These are phyloP conservation scores for Geopemphigus sp. DNA, from an alignment of 1,140 invertebrate species.

Conservation along the genomic window DNA sequence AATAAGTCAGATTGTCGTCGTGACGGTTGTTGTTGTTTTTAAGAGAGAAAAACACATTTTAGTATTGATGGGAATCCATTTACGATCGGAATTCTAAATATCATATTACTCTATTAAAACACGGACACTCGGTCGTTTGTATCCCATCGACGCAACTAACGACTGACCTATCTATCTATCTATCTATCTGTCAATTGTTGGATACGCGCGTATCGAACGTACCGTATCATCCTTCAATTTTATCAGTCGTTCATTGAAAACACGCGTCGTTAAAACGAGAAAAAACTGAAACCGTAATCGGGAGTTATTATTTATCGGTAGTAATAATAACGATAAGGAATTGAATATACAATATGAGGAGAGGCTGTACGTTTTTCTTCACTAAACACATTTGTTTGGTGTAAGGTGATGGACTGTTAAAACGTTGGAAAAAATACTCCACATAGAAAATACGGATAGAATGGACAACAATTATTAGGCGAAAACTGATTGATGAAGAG, in stretches of 20 bases:
- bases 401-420: too few species aligned
- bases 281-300: neutral
- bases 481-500: too few species aligned
- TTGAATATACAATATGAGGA: too few species aligned
- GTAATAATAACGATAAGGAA: too few species aligned
- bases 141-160: neutral
- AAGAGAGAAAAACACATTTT: neutral
- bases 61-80: conserved; percentile 15
- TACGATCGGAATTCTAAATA: conserved; percentile 27
- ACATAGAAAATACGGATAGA: too few species aligned
- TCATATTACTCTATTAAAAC: conserved; percentile 35
- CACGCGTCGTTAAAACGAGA: neutral
- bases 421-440: too few species aligned
- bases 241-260: neutral
- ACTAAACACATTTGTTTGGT: too few species aligned
- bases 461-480: too few species aligned
- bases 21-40: conserved; percentile 23
- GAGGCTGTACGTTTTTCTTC: too few species aligned
- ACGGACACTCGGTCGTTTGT: conserved; percentile 6
- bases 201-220: neutral
- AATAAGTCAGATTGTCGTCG: conserved; percentile 22
- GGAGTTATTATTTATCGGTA: too few species aligned
- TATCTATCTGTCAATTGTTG: too few species aligned
- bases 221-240: neutral
- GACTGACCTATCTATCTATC: too few species aligned